phyloP scores from a whole-genome alignment of 1,140 invertebrate genomes.

The Scaptomyza hsui region DNA sequence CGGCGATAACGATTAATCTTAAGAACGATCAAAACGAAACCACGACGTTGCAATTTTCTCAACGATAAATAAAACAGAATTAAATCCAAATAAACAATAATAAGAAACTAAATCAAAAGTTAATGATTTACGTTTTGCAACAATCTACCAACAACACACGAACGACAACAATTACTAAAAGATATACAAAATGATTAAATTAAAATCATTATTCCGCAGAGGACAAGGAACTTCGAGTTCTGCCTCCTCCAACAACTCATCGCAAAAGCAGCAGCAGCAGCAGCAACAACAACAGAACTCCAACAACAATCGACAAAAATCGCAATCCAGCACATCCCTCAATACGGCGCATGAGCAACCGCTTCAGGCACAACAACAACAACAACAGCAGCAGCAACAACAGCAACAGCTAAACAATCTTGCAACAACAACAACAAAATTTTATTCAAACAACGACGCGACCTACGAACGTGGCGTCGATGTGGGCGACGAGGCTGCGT shows the following conservation, averaged over 20 bases:
- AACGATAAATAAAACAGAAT: constrained; percentile 22
- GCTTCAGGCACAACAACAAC: constrained; percentile 47
- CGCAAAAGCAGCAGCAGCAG: constrained; percentile 69
- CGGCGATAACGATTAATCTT: constrained; percentile 32
- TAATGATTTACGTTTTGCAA: constrained; percentile 68
- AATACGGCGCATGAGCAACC: constrained; percentile 76
- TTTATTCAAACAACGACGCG: constrained; percentile 69
- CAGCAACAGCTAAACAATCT: constrained; percentile 45
- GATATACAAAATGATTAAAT: constrained; percentile 88
- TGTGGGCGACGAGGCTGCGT: constrained; percentile 75
- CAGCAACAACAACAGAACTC: constrained; percentile 57
- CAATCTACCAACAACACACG: constrained; percentile 9
- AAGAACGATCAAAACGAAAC: constrained; percentile 30
- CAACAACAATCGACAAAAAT: constrained; percentile 79
- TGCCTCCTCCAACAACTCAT: constrained; percentile 70
- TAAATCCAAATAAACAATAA: constrained; percentile 1
- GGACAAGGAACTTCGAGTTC: constrained; percentile 85
- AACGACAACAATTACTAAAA: constrained; percentile 14
- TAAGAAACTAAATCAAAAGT: constrained; percentile 17
- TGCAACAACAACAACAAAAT: constrained; percentile 60
- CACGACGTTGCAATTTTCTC: constrained; percentile 29
- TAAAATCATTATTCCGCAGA: constrained; percentile 92
- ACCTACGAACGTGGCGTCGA: constrained; percentile 75
- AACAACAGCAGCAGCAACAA: constrained; percentile 52
- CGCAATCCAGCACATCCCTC: constrained; percentile 75